Evolutionary conservation across 2,888 invertebrate species (phyloP), one percentile per base, ranked within the genome.

Genomic region (Eutolmus rufibarbis): DNA sequence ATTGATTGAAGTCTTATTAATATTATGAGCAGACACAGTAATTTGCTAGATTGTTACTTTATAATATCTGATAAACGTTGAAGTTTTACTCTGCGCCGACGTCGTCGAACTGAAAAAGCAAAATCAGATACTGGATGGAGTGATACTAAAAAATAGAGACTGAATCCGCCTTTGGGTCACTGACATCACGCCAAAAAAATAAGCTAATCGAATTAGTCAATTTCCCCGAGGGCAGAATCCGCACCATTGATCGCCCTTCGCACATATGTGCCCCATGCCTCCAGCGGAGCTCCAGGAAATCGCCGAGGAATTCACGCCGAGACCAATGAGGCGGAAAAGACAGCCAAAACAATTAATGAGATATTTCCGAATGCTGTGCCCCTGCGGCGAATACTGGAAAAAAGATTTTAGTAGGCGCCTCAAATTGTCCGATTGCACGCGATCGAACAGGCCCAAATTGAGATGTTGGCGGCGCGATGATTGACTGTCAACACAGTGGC

Each of bases 381-480:
- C 57, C 66, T 28, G 66, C 28, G 66, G 34, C 76, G 40, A 76
- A 37, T 28, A n/a, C 76, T 76, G 37, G n/a, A 40, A 57, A n/a
- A 43, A 46, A 46, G 43, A 46, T 46, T 46, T 46, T 37, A 34
- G n/a, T n/a, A 31, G 19, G 19, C 57, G 66, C 37, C 66, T 37
- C n/a, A 57, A 82, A 82, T 82, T 37, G 66, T 34, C 5, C 34
- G 23, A 57, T 40, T 19, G 19, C 82, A 82, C 82, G 82, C 82
- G 9, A 82, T 82, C 66, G 16, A 37, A 66, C 28, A 2, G 19
- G 14, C 19, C 19, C 57, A 37, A 82, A 82, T 82, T 82, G 51
- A 82, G 82, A 57, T 82, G 82, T 82, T 82, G 51, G 23, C 57
- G 82, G 82, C 37, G 66, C 31, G 66, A 66, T 66, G 82, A 82